phyloP scores from a whole-genome alignment of 1,140 invertebrate genomes.

The Gyrodactylus salaris region DNA sequence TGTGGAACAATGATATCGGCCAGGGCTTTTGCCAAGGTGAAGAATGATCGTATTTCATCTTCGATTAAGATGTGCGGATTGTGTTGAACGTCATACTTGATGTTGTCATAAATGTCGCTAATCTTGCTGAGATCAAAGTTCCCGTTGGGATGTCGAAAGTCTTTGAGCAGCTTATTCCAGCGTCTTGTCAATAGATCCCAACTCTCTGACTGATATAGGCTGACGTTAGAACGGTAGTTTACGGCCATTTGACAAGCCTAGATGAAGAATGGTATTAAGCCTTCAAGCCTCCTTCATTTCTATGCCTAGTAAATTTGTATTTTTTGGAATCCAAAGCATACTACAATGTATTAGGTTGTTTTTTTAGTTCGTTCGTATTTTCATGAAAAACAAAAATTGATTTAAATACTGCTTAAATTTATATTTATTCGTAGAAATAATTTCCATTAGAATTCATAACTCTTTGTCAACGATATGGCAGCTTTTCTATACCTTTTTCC shows the following conservation, averaged over 20 bases:
- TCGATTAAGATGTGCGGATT: conserved; percentile 76
- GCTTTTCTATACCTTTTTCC: too few species aligned
- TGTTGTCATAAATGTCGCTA: conserved; percentile 96
- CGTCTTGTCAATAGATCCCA: conserved; percentile 59
- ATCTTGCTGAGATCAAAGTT: conserved; percentile 76
- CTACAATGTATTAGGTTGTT: too few species aligned
- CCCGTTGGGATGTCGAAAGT: conserved; percentile 70
- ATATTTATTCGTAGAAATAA: background rate
- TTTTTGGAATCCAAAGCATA: too few species aligned
- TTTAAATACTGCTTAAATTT: too few species aligned
- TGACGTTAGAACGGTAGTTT: conserved; percentile 32
- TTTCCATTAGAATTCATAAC: too few species aligned
- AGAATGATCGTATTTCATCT: conserved; percentile 63
- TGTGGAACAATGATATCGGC: conserved; percentile 95
- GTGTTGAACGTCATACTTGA: conserved; percentile 85
- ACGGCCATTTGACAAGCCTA: background rate
- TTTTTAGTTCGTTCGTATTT: too few species aligned
- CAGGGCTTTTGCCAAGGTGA: conserved; percentile 64
- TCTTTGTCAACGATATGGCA: too few species aligned
- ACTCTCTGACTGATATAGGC: conserved; percentile 74
- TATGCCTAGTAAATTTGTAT: too few species aligned
- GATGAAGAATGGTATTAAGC: background rate
- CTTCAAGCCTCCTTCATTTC: too few species aligned
- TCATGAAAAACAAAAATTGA: too few species aligned
- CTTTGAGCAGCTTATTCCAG: conserved; percentile 94